Base-by-base conservation (phyloP, 2,888 invertebrate species). In the Hedya salicella region DNA sequence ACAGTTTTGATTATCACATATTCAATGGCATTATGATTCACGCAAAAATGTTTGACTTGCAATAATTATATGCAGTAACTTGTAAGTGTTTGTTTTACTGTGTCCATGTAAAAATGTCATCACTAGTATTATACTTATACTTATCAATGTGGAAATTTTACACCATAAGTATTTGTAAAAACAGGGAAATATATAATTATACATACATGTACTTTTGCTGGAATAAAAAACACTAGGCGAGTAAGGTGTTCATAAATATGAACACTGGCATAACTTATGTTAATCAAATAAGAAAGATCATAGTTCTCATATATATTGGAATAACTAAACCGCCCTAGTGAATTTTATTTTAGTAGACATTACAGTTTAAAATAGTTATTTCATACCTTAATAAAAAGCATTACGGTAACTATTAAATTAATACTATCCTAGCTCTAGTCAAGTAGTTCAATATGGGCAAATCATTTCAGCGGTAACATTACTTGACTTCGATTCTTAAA, bases 101-200 rank as follows among this genome's bases (percentile, higher is more conserved):
- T 60, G 39, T 40, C 65, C 57, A 50, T 65, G 65, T 65, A 60
- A 53, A 65, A 65, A 60, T 53, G 39, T 46, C 65, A 65, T 65
- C 46, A 46, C 32, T 57, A 42, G 13, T 44, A 25, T 46, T 25
- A 40, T 42, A 40, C 8, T 25, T 19, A 14, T 53, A 46, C 59
- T 25, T 60, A 65, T 65, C 59, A 53, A 65, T 60, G 59, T 65
- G 36, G 25, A 59, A 30, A 19, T 36, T 46, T 21, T 48, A 65
- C 46, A 60, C n/a, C 14, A 17, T 60, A n/a, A n/a, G n/a, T n/a
- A 36, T 54, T 57, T 63, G 32, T 44, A 46, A 52, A 59, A 53
- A 53, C 65, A 65, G 65, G 65, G 65, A 60, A 17, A 9, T 54
- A 19, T 52, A 30, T 3, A 0, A n/a, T n/a, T n/a, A n/a, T n/a